Conservation (phyloP, 2,113 vertebrate species). For the Patagioenas fasciata region DNA sequence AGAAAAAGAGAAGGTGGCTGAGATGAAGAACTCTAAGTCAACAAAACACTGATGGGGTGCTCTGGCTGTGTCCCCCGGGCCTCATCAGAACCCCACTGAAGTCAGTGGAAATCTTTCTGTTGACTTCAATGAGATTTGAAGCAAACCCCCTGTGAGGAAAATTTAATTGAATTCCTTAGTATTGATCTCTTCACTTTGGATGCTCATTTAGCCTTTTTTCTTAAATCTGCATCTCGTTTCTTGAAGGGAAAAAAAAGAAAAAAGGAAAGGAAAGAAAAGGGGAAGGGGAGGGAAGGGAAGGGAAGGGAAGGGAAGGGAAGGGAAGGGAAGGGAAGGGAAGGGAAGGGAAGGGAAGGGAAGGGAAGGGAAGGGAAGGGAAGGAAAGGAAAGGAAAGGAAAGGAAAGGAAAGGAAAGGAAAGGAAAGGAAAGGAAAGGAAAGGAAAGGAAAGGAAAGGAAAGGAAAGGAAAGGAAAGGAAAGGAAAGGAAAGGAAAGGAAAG, state of each 20-base stretch:
- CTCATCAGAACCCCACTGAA: slow-evolving; percentile 37
- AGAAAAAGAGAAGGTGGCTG: neutral
- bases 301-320: too few species aligned
- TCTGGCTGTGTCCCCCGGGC: neutral
- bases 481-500: neutral
- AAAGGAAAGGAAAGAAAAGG: neutral
- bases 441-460: neutral
- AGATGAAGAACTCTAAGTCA: slow-evolving; percentile 11
- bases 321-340: too few species aligned
- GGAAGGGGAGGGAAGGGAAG: neutral
- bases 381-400: neutral
- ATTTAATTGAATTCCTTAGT: slow-evolving; percentile 49
- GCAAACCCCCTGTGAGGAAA: neutral
- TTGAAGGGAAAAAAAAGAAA: neutral
- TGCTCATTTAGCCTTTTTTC: slow-evolving; percentile 41
- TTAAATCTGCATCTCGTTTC: slow-evolving; percentile 3
- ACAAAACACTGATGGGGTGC: neutral
- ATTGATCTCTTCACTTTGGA: slow-evolving; percentile 22
- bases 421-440: neutral
- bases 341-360: too few species aligned
- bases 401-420: neutral
- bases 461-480: neutral
- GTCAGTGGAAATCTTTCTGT: slow-evolving; percentile 29
- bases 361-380: too few species aligned
- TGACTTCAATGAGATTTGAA: slow-evolving; percentile 47